A percentile compares a stretch with the other conserved stretches of the same genome.
phyloP scores from a whole-genome alignment of 2,797 vertebrate species.

The Brotula barbata region DNA sequence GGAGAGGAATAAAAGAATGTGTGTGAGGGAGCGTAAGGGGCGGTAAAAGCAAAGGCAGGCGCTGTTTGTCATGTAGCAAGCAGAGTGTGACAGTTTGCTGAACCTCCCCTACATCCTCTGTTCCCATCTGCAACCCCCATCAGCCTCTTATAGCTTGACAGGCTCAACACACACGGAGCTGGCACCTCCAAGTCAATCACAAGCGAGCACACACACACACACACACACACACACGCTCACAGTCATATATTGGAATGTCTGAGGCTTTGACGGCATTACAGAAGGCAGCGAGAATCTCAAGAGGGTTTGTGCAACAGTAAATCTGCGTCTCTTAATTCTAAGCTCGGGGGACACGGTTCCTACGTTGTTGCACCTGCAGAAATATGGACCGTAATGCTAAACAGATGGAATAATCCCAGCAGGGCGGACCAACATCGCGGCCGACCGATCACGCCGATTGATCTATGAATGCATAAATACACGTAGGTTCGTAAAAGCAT shows the following conservation, averaged over 20 bases:
- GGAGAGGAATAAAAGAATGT: background rate
- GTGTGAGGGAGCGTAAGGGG: constrained; percentile 8
- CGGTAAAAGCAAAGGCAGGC: constrained; percentile 15
- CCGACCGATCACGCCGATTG: constrained; percentile 15
- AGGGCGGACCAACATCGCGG: constrained; percentile 3
- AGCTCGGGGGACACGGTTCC: constrained; percentile 41
- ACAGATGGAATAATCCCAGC: constrained; percentile 28
- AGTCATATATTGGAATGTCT: constrained; percentile 36
- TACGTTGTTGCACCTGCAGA: constrained; percentile 29
- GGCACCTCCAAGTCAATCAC: constrained; percentile 36
- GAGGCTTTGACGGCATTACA: constrained; percentile 51
- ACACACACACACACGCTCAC: constrained; percentile 9
- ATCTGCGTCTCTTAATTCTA: constrained; percentile 50
- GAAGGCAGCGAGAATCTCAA: constrained; percentile 65
- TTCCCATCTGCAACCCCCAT: constrained; percentile 47
- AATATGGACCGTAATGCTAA: constrained; percentile 27
- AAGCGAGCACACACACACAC: constrained; percentile 18
- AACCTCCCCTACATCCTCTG: constrained; percentile 47
- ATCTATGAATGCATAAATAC: constrained; percentile 14
- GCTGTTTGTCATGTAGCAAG: constrained; percentile 63
- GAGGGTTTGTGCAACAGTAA: constrained; percentile 48
- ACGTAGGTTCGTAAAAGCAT: too few relatives aligned
- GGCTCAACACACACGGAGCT: constrained; percentile 42
- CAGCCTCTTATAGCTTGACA: constrained; percentile 60
- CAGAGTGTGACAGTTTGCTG: constrained; percentile 64